Base-by-base conservation (phyloP, 2,888 invertebrate genomes). In the Lasioglossum marginatum region DNA sequence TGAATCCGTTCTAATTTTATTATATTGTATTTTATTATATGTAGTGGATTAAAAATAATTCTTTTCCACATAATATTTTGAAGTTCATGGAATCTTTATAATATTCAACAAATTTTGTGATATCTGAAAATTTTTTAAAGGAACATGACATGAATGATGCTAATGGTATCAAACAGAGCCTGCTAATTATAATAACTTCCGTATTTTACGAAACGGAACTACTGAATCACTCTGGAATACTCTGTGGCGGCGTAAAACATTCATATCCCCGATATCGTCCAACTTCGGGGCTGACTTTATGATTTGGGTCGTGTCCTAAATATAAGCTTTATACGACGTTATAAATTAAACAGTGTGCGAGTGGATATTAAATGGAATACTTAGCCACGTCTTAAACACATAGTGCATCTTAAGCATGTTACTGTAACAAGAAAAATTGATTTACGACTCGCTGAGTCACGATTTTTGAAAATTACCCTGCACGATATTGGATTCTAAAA, bases 281-380 rank as follows among this genome's bases (percentile, higher is more conserved):
- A 74, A 74, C 82, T 82, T 74, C 60, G 27, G 23, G 6, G 37
- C 23, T 12, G 68, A 68, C 68, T 82, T 82, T 74, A 78, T 48
- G 84, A 78, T 78, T 48, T n/a, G 43, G 71, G 74, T 78, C 78
- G 63, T 14, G 77, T 71, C 74, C 74, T 71, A 43, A 74, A 75
- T 78, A 74, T 75, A 23, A 43, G 34, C 52, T 72, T 77, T 75
- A 84, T 84, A 52, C 63, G 60, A 27, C 12, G 70, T 71, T 84
- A 78, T 78, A 84, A 82, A 84, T 84, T 77, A 75, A 43, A n/a
- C 45, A 5, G 23, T 34, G 71, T 45, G 78, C 70, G 76, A 74
- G 57, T 70, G 40, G 23, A 63, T 43, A 34, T 14, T 71, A 74
- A 43, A n/a, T 23, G 27, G 34, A 14, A 63, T 82, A 27, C 66